These are phyloP conservation scores for Epicampocera succincta DNA, from an alignment of 2,888 invertebrate species.

Conservation along the genomic window DNA sequence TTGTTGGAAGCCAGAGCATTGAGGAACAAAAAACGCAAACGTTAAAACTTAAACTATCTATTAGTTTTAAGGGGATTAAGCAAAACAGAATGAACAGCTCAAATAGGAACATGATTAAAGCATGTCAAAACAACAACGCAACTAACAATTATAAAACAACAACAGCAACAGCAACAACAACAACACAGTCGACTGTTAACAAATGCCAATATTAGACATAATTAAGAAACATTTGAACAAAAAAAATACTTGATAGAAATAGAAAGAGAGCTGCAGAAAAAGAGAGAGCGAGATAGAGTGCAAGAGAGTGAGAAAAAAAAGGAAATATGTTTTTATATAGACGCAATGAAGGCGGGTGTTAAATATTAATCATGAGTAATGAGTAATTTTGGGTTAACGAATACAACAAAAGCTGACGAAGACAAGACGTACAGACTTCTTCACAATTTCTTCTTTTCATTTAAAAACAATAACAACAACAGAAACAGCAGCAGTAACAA, in stretches of 20 bases:
- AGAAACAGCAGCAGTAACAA: too few species aligned
- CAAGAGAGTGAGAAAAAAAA: too few species aligned
- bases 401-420: background rate
- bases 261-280: background rate
- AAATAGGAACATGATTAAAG: constrained; percentile 62
- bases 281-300: background rate
- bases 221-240: constrained; percentile 36
- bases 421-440: background rate
- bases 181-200: constrained; percentile 1
- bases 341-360: constrained; percentile 52
- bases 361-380: constrained; percentile 43
- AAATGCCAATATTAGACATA: constrained; percentile 6
- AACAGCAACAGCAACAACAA: background rate
- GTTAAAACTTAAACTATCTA: constrained; percentile 35
- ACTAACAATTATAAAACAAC: constrained; percentile 18
- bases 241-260: constrained; percentile 8
- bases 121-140: constrained; percentile 60
- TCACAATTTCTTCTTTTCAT: background rate
- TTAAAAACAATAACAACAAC: background rate
- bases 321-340: background rate
- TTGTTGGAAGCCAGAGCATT: constrained; percentile 40
- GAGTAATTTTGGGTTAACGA: constrained; percentile 12
- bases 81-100: constrained; percentile 7
- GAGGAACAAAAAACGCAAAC: constrained; percentile 27
- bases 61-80: constrained; percentile 57